Percentiles rank a stretch among this genome's conserved stretches.
These are phyloP conservation scores for Nymphalis c-album DNA, from an alignment of 2,888 invertebrate species.

Conservation along the genomic window DNA sequence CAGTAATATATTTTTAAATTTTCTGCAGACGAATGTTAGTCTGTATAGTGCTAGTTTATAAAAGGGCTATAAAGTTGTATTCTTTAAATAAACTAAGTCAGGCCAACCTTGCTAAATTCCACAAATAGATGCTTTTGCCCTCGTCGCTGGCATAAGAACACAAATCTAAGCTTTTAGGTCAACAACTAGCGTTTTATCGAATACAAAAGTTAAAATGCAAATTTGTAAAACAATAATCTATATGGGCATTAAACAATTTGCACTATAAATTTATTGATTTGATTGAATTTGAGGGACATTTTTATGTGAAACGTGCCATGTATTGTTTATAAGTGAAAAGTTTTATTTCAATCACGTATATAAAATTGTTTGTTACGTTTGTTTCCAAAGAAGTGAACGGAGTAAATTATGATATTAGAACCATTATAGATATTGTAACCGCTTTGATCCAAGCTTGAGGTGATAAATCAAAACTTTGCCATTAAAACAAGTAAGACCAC, in stretches of 20 bases:
- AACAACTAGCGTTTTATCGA: constrained; percentile 10
- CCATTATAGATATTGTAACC: constrained; percentile 59
- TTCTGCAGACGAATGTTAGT: too few species aligned
- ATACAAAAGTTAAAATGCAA: constrained; percentile 17
- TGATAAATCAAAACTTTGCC: constrained; percentile 70
- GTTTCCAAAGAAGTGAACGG: background rate
- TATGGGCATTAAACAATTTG: background rate
- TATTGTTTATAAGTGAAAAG: too few species aligned
- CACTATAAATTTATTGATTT: too few species aligned
- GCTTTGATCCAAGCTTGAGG: constrained; percentile 48
- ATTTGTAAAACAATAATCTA: constrained; percentile 1
- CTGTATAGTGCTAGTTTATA: too few species aligned
- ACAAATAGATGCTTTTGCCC: constrained; percentile 13
- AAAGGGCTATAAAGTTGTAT: background rate
- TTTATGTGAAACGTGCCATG: too few species aligned
- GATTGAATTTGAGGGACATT: too few species aligned
- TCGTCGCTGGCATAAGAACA: constrained; percentile 17
- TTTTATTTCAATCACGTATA: too few species aligned
- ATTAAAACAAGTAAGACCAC: constrained; percentile 63
- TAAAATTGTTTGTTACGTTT: too few species aligned
- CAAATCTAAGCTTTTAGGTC: constrained; percentile 27
- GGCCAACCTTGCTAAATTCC: constrained; percentile 9
- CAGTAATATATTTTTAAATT: too few species aligned
- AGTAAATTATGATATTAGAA: constrained; percentile 52
- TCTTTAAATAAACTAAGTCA: constrained; percentile 14